Conservation (phyloP, 1,140 invertebrate genomes). For the Heliothis subflexa region DNA sequence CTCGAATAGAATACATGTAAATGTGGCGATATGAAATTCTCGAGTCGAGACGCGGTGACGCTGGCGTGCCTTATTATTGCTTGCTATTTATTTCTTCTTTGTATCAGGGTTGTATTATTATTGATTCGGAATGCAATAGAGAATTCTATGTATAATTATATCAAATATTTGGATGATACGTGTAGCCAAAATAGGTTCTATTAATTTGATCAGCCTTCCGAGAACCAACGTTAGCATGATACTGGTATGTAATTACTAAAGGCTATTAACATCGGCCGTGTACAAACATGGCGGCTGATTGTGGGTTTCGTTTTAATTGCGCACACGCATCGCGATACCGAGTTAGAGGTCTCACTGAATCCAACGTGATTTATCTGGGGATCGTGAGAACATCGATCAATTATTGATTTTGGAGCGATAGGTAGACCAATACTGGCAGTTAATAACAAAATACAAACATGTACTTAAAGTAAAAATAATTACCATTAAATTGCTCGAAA, state of each 20-base stretch:
- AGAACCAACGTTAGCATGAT: conserved; percentile 82
- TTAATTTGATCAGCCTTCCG: conserved; percentile 84
- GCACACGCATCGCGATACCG: conserved; percentile 79
- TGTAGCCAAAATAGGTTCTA: conserved; percentile 78
- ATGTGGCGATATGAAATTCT: conserved; percentile 75
- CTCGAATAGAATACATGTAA: conserved; percentile 71
- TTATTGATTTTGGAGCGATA: conserved; percentile 66
- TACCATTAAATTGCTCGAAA: conserved; percentile 37
- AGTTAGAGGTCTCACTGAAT: conserved; percentile 72
- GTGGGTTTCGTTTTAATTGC: conserved; percentile 85
- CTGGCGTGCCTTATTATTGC: conserved; percentile 63
- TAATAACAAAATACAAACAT: conserved; percentile 44
- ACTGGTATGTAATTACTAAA: conserved; percentile 83
- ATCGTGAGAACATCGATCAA: conserved; percentile 78
- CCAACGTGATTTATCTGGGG: conserved; percentile 64
- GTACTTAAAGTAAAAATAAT: conserved; percentile 42
- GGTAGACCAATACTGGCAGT: conserved; percentile 42
- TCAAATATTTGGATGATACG: conserved; percentile 50
- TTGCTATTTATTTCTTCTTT: conserved; percentile 56
- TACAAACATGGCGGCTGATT: conserved; percentile 86
- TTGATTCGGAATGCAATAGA: conserved; percentile 34
- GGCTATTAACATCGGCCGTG: conserved; percentile 84
- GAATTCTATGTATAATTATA: conserved; percentile 44
- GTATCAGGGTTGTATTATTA: conserved; percentile 14
- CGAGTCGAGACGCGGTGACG: conserved; percentile 58